These are phyloP conservation scores for Prunella himalayana DNA, from an alignment of 2,113 vertebrate genomes.

Conservation along the genomic window DNA sequence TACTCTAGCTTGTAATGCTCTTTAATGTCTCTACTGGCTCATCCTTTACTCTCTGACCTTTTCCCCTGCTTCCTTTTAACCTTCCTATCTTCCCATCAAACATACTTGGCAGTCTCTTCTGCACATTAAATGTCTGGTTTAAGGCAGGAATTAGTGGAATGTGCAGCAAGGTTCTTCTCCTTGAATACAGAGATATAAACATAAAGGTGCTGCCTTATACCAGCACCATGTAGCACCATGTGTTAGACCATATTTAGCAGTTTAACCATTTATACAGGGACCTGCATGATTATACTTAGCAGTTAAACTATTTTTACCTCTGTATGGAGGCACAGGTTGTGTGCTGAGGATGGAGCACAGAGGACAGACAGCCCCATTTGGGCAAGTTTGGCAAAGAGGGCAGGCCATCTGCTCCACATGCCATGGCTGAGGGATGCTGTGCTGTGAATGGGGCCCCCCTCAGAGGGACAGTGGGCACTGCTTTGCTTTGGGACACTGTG, in stretches of 20 bases:
- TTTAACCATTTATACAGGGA: background rate
- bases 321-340: background rate
- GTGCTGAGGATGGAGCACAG: background rate
- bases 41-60: background rate
- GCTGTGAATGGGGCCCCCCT: background rate
- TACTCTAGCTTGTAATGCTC: background rate
- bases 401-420: fast-evolving
- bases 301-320: background rate
- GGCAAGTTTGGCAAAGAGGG: background rate
- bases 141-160: background rate
- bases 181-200: background rate
- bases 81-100: background rate
- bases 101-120: background rate
- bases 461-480: fast-evolving
- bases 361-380: background rate
- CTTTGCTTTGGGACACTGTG: background rate
- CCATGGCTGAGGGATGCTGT: fast-evolving
- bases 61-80: background rate
- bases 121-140: background rate
- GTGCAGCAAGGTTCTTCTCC: background rate
- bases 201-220: background rate
- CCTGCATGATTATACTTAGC: background rate
- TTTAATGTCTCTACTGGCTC: background rate
- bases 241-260: background rate
- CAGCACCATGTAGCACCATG: background rate